These are phyloP conservation scores for Drosophila prostipennis DNA, from an alignment of 2,888 invertebrate species.

Conservation along the genomic window DNA sequence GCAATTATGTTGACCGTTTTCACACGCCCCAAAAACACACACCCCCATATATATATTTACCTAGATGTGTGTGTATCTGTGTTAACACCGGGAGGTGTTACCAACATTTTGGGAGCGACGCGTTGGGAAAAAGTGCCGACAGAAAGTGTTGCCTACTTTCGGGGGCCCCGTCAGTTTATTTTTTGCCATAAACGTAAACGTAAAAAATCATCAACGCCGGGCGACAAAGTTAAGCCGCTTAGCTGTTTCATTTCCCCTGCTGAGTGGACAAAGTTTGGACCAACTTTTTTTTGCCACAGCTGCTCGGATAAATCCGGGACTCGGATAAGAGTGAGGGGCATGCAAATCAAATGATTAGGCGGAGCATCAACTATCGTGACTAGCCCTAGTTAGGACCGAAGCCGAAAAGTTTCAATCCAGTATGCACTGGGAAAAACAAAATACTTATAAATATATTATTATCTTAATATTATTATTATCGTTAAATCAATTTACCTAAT, in stretches of 20 bases:
- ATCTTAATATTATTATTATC: too few species aligned
- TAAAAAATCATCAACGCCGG: constrained; percentile 54
- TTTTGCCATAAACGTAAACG: constrained; percentile 54
- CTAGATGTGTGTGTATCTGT: not conserved
- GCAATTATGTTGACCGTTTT: constrained; percentile 49
- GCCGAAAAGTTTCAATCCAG: constrained; percentile 46
- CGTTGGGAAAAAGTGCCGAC: constrained; percentile 14
- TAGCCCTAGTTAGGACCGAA: constrained; percentile 29
- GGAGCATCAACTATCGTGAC: constrained; percentile 39
- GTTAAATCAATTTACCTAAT: too few species aligned
- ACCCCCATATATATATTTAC: not conserved
- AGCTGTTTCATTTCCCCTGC: constrained; percentile 58
- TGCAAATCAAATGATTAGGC: constrained; percentile 73
- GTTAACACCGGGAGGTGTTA: constrained; percentile 16
- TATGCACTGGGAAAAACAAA: constrained; percentile 9
- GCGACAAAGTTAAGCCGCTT: constrained; percentile 75
- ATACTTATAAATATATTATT: too few species aligned
- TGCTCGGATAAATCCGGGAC: constrained; percentile 30
- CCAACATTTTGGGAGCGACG: constrained; percentile 16
- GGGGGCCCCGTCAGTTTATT: constrained; percentile 29
- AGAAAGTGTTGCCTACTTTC: constrained; percentile 47
- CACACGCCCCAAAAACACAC: constrained; percentile 20
- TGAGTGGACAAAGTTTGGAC: constrained; percentile 70
- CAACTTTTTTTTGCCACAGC: constrained; percentile 43
- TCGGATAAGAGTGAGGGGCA: constrained; percentile 12